A percentile compares a stretch with the other conserved stretches of the same genome.
phyloP scores from a whole-genome alignment of 2,797 vertebrate species.

The Helarctos malayanus region DNA sequence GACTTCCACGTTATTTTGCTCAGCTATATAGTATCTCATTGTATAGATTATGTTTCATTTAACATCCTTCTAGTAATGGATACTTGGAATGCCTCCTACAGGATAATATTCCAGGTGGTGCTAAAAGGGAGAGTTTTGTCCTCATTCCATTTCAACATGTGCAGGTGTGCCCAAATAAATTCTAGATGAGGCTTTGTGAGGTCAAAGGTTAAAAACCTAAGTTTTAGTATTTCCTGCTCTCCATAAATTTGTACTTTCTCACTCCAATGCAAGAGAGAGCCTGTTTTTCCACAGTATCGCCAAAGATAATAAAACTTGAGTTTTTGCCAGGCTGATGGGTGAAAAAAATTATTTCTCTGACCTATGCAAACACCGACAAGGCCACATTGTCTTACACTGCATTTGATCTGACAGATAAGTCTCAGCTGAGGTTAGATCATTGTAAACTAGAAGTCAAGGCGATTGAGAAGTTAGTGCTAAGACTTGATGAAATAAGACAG shows the following conservation, averaged over 20 bases:
- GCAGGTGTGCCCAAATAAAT: background rate
- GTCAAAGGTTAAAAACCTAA: background rate
- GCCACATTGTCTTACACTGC: background rate
- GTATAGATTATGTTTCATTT: background rate
- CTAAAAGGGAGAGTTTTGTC: background rate
- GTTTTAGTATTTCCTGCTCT: background rate
- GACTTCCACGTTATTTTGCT: background rate
- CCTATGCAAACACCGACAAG: background rate
- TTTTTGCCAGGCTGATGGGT: background rate
- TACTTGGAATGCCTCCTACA: background rate
- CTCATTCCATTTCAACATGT: background rate
- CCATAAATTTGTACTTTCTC: background rate
- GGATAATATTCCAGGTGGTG: background rate
- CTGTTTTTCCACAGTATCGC: background rate
- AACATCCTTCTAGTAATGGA: background rate
- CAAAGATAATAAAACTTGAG: background rate
- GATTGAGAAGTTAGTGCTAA: background rate
- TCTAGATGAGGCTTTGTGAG: background rate
- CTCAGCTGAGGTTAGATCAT: background rate
- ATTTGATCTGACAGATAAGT: background rate
- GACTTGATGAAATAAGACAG: background rate
- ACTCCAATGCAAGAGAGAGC: background rate
- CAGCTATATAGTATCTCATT: background rate
- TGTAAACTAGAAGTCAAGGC: background rate
- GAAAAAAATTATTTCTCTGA: background rate